Conservation (phyloP, 2,888 invertebrate species). For the Archaeoteleia sp. region DNA sequence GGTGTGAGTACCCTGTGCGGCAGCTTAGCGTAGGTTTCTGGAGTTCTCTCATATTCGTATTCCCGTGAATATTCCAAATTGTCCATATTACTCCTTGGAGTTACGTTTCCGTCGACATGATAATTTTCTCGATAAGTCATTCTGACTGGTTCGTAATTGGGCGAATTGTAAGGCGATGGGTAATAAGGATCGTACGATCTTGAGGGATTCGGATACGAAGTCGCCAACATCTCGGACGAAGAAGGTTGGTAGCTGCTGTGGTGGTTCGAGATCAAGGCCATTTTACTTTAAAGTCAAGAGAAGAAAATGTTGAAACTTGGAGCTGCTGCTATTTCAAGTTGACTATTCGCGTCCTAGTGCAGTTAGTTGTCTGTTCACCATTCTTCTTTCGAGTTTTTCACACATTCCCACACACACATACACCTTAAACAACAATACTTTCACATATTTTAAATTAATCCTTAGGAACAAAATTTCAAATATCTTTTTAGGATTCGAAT, state of each 20-base stretch:
- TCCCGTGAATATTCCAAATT: slow-evolving; percentile 57
- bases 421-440: too few relatives aligned
- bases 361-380: too few relatives aligned
- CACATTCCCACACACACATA: too few relatives aligned
- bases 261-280: slow-evolving; percentile 69
- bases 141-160: slow-evolving; percentile 62
- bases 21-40: slow-evolving; percentile 66
- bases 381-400: too few relatives aligned
- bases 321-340: too few relatives aligned
- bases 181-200: slow-evolving; percentile 63
- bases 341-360: too few relatives aligned
- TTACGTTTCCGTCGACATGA: slow-evolving; percentile 59
- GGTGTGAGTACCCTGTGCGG: slow-evolving; percentile 66
- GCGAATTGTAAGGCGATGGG: slow-evolving; percentile 68
- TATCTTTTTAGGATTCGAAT: too few relatives aligned
- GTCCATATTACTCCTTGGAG: slow-evolving; percentile 56
- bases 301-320: too few relatives aligned
- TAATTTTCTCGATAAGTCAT: slow-evolving; percentile 60
- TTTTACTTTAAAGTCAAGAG: too few relatives aligned
- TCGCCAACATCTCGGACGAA: slow-evolving; percentile 62
- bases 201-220: slow-evolving; percentile 55
- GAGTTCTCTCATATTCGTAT: too few relatives aligned
- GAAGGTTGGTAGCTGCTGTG: slow-evolving; percentile 63
- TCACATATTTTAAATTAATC: too few relatives aligned
- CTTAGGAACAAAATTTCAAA: too few relatives aligned